Evolutionary conservation across 2,113 vertebrate genomes (phyloP).

Genomic region (Microtus pennsylvanicus): DNA sequence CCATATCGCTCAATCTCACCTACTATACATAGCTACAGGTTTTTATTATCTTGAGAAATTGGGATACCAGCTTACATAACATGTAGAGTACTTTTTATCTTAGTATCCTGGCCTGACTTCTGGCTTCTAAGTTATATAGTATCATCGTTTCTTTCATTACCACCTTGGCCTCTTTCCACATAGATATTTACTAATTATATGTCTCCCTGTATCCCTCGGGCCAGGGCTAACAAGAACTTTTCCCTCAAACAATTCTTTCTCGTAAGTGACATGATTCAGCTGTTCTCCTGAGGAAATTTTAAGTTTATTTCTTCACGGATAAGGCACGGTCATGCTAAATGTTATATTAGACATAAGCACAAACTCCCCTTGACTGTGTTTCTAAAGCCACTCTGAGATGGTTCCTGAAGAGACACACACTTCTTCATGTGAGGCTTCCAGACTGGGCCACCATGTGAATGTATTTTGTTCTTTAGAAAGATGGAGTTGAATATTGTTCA

Average conservation of each 20-base stretch:
- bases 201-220: neutral
- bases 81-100: neutral
- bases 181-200: neutral
- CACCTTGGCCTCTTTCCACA: neutral
- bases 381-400: neutral
- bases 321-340: neutral
- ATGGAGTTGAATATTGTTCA: neutral
- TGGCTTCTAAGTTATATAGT: neutral
- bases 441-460: neutral
- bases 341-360: neutral
- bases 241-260: conserved; percentile 29
- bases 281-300: conserved; percentile 22
- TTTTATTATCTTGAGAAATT: conserved; percentile 74
- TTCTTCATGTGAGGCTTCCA: neutral
- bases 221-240: neutral
- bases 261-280: neutral
- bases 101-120: conserved; percentile 37
- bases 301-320: neutral
- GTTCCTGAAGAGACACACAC: neutral
- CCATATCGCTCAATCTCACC: conserved; percentile 23
- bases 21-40: conserved; percentile 63
- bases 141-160: neutral
- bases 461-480: conserved; percentile 1
- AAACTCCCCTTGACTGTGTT: neutral
- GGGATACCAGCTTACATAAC: conserved; percentile 63